Base-by-base conservation (phyloP, 2,797 vertebrate genomes). In the Sebastes wilsoni region DNA sequence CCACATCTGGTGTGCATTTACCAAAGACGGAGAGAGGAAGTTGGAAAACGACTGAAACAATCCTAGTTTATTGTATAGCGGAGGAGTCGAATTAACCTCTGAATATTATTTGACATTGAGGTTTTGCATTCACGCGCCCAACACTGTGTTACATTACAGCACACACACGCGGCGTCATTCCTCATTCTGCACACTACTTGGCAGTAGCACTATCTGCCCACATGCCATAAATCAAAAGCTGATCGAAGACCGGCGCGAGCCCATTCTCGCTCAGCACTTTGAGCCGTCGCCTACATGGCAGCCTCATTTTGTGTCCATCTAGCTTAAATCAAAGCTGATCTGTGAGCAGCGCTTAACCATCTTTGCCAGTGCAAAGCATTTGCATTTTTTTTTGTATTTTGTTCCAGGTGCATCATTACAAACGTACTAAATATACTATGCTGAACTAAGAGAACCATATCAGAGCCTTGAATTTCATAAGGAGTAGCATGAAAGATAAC, bases 1-100 rank as follows among this genome's bases (percentile, higher is more conserved):
- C 59, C 70, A 82, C 80, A 82, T 87, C 82, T 90, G 80, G 79
- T 72, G 13, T 55, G 32, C 8, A 23, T 83, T 80, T 12, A 36
- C 9, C 42, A n/a, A 10, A 22, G 28, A 59, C 0, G 60, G n/a
- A n/a, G 12, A 59, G 27, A n/a, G 12, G 54, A n/a, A 54, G 12
- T 18, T 38, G 1, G 36, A 69, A 64, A 72, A 77, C 18, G 25
- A 25, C 8, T 8, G 25, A 28, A 38, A 22, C 2, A 1, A 28
- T 66, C 28, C 59, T 49, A 52, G 28, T 64, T 75, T 30, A 54
- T 55, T n/a, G 27, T 54, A 32, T 9, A 10, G 20, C 25, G 6
- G 27, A 14, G 30, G 5, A 38, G 55, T 12, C 62, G 32, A 80
- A 74, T 56, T 66, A 25, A 67, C 42, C 46, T 49, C 64, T 66